phyloP scores from a whole-genome alignment of 2,113 vertebrate genomes.

The Callithrix jacchus region DNA sequence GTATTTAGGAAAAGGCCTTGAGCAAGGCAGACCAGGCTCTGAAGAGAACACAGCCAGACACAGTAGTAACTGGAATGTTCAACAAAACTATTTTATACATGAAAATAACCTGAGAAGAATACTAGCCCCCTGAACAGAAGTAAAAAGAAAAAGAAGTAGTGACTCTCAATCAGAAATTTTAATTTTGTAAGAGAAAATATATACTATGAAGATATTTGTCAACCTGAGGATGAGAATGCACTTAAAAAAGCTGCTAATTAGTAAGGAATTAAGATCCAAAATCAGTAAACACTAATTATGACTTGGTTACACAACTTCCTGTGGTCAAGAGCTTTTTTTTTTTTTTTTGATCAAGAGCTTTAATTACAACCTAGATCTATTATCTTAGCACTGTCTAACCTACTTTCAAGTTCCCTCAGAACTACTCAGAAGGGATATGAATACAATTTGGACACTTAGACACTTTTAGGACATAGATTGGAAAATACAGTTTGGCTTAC shows the following conservation, averaged over 20 bases:
- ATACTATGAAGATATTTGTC: background rate
- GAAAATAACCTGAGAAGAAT: constrained; percentile 3
- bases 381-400: background rate
- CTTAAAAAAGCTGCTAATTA: background rate
- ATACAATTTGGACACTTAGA: background rate
- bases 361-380: background rate
- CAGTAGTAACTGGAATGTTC: background rate
- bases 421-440: background rate
- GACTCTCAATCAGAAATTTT: constrained; percentile 1
- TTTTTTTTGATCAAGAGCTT: background rate
- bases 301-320: background rate
- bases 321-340: background rate
- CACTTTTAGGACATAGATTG: background rate
- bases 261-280: background rate
- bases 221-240: background rate
- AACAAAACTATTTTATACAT: background rate
- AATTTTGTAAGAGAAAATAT: background rate
- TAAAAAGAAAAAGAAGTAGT: background rate
- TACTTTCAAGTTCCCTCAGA: background rate
- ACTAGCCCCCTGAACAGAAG: background rate
- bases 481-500: background rate
- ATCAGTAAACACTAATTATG: background rate
- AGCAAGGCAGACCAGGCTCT: background rate
- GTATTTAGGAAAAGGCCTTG: background rate
- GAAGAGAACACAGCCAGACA: background rate